These are phyloP conservation scores for Hemichromis elongatus DNA, from an alignment of 2,113 vertebrate genomes.

Conservation along the genomic window DNA sequence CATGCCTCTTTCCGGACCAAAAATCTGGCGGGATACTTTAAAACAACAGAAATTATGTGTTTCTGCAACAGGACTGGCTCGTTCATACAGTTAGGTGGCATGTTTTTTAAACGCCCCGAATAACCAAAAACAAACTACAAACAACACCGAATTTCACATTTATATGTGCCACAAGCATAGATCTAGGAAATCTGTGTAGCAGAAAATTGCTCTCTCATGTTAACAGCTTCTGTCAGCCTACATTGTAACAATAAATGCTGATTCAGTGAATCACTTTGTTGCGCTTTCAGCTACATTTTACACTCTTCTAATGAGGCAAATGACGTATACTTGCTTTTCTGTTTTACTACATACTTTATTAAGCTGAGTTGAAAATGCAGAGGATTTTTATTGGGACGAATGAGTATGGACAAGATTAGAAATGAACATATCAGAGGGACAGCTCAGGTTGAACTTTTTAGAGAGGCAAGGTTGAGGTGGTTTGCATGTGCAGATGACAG, in stretches of 20 bases:
- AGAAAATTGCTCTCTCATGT: background rate
- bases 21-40: conserved; percentile 44
- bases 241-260: background rate
- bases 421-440: background rate
- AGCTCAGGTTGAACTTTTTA: background rate
- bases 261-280: background rate
- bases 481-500: background rate
- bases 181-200: background rate
- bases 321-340: background rate
- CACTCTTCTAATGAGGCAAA: background rate
- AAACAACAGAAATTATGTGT: background rate
- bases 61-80: background rate
- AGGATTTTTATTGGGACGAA: background rate
- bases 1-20: background rate
- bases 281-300: background rate
- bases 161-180: background rate
- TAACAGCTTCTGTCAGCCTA: background rate
- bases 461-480: background rate
- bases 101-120: background rate
- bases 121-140: background rate
- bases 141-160: background rate
- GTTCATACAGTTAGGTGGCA: background rate
- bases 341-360: background rate
- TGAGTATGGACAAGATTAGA: background rate
- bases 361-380: background rate